phyloP scores from a whole-genome alignment of 2,113 vertebrate genomes.

The Chamaea fasciata region DNA sequence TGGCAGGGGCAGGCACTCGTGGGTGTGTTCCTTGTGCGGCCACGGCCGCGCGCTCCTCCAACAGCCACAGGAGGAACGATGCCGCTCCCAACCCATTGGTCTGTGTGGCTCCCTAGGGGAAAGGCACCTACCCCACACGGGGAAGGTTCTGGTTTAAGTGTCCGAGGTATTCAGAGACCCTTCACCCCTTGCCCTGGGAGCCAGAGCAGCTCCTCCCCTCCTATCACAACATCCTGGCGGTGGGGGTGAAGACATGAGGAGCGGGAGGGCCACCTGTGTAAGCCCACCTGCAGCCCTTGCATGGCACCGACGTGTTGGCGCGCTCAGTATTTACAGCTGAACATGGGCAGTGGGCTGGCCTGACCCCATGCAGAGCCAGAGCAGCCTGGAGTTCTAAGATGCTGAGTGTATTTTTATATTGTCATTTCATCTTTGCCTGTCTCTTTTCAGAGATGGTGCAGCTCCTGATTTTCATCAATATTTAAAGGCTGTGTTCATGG shows the following conservation, averaged over 20 bases:
- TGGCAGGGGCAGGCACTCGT: not conserved
- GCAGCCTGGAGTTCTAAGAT: not conserved
- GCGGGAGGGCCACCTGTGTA: not conserved
- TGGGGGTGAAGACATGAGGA: not conserved
- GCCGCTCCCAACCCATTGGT: fast-evolving
- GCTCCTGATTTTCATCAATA: not conserved
- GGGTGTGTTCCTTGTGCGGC: too few species aligned
- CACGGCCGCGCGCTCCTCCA: fast-evolving
- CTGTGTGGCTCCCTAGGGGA: not conserved
- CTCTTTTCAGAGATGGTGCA: not conserved
- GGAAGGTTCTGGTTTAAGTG: not conserved
- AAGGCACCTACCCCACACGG: too few species aligned
- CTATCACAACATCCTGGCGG: not conserved
- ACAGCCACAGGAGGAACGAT: fast-evolving
- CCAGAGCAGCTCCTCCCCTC: not conserved
- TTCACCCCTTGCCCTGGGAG: not conserved
- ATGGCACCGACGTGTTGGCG: not conserved
- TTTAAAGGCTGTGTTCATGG: not conserved
- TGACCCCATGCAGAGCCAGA: not conserved
- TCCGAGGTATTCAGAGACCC: not conserved
- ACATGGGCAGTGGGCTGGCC: fast-evolving
- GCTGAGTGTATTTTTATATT: not conserved
- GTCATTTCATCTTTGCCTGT: not conserved
- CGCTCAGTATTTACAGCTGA: fast-evolving
- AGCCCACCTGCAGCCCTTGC: not conserved